phyloP scores from a whole-genome alignment of 1,140 invertebrate species.

The Penaeus vannamei region DNA sequence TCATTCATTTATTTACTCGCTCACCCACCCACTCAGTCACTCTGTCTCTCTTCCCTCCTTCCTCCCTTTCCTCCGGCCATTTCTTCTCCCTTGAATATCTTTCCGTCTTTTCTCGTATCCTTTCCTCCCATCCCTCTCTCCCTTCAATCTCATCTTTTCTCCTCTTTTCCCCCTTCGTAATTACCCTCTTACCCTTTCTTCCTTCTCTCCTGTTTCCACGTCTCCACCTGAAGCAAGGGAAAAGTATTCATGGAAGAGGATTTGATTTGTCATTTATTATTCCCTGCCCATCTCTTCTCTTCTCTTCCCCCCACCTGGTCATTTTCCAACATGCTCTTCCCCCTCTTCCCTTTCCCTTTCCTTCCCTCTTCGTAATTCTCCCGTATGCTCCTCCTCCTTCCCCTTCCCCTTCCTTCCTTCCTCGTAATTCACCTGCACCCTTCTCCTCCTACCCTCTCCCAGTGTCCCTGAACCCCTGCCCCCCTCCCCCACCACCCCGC shows the following conservation, averaged over 20 bases:
- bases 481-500: too few species aligned
- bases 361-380: too few species aligned
- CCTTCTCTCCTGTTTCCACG: neutral
- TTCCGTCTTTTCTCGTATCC: neutral
- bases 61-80: slow-evolving; percentile 6
- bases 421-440: too few species aligned
- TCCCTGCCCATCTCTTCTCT: neutral
- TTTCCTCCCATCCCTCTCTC: neutral
- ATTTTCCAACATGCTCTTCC: too few species aligned
- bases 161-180: too few species aligned
- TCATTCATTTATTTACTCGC: neutral
- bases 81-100: neutral
- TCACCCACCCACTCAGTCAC: slow-evolving; percentile 18
- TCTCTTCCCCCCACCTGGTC: neutral
- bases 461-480: too few species aligned
- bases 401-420: too few species aligned
- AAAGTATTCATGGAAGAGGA: neutral
- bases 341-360: neutral
- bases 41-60: slow-evolving; percentile 50
- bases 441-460: too few species aligned
- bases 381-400: too few species aligned
- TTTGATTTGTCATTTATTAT: neutral
- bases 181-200: neutral
- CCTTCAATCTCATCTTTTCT: neutral
- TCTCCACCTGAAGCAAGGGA: neutral